These are phyloP conservation scores for Spinus olivaceus DNA, from an alignment of 2,797 vertebrate genomes.

Conservation along the genomic window DNA sequence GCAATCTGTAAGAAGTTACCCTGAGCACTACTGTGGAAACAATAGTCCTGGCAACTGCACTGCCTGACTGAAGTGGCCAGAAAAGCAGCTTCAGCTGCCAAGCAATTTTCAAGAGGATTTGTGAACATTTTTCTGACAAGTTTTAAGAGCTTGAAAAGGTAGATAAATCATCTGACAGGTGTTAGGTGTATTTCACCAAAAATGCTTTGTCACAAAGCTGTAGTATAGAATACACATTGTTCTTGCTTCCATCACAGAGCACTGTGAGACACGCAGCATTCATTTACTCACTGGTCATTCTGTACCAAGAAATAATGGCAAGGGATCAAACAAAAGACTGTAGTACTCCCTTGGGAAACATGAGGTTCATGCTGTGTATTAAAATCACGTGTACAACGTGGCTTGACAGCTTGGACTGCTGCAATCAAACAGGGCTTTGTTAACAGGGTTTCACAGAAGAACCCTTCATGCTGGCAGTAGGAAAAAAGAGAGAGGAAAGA, in stretches of 20 bases:
- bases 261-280: neutral
- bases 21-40: neutral
- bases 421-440: neutral
- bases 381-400: neutral
- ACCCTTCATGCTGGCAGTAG: neutral
- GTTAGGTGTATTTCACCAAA: neutral
- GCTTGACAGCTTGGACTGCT: neutral
- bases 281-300: neutral
- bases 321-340: neutral
- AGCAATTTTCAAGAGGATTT: neutral
- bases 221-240: neutral
- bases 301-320: conserved; percentile 1
- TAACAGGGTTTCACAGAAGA: neutral
- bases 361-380: neutral
- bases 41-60: neutral
- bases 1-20: neutral
- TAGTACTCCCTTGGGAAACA: neutral
- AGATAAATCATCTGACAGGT: neutral
- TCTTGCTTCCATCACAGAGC: neutral
- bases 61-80: neutral
- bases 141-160: neutral
- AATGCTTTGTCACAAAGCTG: neutral
- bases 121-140: neutral
- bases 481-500: neutral
- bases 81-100: neutral